Evolutionary conservation across 2,797 vertebrate genomes (phyloP).

Genomic region (Discoglossus pictus): DNA sequence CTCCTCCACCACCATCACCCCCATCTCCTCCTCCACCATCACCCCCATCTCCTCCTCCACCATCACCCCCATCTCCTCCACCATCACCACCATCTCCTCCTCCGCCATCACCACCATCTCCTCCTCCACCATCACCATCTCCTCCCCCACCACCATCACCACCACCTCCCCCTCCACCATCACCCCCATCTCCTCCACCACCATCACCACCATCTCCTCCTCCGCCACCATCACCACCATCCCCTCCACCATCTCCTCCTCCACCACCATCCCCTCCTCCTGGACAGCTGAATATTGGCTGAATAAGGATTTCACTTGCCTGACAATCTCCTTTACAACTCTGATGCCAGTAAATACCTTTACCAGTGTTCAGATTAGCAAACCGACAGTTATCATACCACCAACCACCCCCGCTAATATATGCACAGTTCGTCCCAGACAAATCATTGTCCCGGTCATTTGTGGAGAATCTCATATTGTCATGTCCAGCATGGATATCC

Average conservation of each 20-base stretch:
- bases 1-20: background rate
- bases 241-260: background rate
- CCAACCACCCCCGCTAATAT: conserved; percentile 43
- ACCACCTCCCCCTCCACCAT: background rate
- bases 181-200: background rate
- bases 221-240: background rate
- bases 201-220: background rate
- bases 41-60: background rate
- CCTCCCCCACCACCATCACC: background rate
- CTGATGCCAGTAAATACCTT: conserved; percentile 43
- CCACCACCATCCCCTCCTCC: background rate
- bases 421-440: conserved; percentile 35
- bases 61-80: background rate
- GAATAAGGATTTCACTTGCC: conserved; percentile 45
- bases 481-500: conserved; percentile 35
- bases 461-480: conserved; percentile 47
- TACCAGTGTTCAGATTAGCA: conserved; percentile 40
- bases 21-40: background rate
- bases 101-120: background rate
- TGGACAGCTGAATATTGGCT: conserved; percentile 31
- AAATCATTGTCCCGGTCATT: conserved; percentile 42
- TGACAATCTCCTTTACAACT: conserved; percentile 38
- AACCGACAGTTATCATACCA: conserved; percentile 48
- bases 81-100: conserved; percentile 1
- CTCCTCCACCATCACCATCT: background rate